Percentiles rank a stretch among this genome's conserved stretches.
These are phyloP conservation scores for Tupaia chinensis DNA, from an alignment of 2,113 vertebrate genomes.

Conservation along the genomic window DNA sequence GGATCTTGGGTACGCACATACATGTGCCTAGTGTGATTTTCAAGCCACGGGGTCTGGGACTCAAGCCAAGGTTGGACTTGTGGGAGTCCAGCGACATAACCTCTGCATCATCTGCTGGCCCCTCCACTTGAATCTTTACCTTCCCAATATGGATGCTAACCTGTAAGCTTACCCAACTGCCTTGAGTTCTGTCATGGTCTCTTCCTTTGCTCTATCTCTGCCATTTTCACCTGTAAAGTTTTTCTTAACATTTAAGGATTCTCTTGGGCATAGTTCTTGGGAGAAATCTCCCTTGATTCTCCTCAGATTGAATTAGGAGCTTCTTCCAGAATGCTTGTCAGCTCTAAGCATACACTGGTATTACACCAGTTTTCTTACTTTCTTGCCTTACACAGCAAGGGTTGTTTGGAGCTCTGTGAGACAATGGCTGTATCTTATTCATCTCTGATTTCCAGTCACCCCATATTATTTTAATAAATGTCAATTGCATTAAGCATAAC, in stretches of 20 bases:
- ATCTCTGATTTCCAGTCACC: neutral
- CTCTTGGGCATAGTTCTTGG: neutral
- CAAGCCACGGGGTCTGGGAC: too few relatives aligned
- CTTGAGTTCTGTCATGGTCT: neutral
- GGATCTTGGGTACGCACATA: too few relatives aligned
- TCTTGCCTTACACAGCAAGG: neutral
- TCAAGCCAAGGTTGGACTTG: too few relatives aligned
- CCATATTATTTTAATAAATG: slow-evolving; percentile 21
- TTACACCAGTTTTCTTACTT: neutral
- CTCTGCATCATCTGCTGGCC: neutral
- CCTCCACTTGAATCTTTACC: neutral
- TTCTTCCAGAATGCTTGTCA: neutral
- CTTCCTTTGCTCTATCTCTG: neutral
- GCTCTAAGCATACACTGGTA: neutral
- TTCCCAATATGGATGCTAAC: neutral
- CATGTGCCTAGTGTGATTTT: too few relatives aligned
- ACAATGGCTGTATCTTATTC: neutral
- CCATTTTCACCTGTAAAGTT: neutral
- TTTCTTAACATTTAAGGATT: neutral
- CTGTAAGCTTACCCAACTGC: neutral
- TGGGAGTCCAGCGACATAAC: too few relatives aligned
- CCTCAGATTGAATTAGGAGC: neutral
- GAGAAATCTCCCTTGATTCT: neutral
- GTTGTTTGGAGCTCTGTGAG: neutral
- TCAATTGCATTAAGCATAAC: slow-evolving; percentile 3